Percentiles rank a stretch among this genome's conserved stretches.
These are phyloP conservation scores for Meloidogyne exigua DNA, from an alignment of 1,140 invertebrate genomes.

Conservation along the genomic window DNA sequence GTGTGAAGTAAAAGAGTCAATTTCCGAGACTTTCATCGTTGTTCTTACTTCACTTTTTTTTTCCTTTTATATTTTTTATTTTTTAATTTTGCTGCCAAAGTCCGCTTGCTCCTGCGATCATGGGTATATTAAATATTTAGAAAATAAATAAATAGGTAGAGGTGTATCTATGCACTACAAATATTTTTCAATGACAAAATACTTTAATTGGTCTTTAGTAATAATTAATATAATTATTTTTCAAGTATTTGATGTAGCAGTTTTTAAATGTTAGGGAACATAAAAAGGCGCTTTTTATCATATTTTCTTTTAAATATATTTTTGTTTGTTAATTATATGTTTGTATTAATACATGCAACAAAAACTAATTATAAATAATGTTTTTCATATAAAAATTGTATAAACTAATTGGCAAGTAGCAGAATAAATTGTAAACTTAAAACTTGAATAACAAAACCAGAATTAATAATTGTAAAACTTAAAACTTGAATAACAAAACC, in stretches of 20 bases:
- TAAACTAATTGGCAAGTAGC: too few species aligned
- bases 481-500: too few species aligned
- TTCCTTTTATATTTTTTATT: neutral
- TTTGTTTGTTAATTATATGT: neutral
- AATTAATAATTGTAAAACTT: too few species aligned
- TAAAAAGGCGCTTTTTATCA: neutral
- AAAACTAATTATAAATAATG: neutral
- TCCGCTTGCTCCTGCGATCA: neutral
- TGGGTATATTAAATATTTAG: neutral
- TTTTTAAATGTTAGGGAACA: neutral
- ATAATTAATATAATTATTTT: neutral
- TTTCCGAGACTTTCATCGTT: slow-evolving; percentile 4
- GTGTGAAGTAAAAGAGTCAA: neutral
- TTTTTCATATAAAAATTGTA: neutral
- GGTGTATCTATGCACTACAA: neutral
- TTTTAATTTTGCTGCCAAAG: slow-evolving; percentile 4
- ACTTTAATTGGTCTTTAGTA: neutral
- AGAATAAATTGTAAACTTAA: too few species aligned
- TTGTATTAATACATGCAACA: neutral
- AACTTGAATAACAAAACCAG: too few species aligned
- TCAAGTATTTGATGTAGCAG: neutral
- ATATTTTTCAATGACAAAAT: slow-evolving; percentile 2
- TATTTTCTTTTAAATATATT: neutral
- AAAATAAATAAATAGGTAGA: neutral
- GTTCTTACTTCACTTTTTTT: neutral